These are phyloP conservation scores for Galerucella nymphaeae DNA, from an alignment of 2,888 invertebrate species.

Conservation along the genomic window DNA sequence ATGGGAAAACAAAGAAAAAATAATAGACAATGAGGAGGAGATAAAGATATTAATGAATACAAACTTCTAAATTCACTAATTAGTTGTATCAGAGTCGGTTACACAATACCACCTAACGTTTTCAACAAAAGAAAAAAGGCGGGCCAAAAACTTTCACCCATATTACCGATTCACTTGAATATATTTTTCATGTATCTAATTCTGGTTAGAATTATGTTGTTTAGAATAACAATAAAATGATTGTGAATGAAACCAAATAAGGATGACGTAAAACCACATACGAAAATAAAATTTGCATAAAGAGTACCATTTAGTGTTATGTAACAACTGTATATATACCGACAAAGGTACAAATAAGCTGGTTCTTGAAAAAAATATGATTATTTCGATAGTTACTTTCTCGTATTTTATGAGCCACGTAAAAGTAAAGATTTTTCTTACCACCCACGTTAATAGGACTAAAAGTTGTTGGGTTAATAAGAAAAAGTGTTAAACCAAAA, in stretches of 20 bases:
- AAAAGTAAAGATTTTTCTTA: too few species aligned
- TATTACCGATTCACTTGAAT: neutral
- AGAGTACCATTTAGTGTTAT: slow-evolving; percentile 2
- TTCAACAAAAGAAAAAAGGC: neutral
- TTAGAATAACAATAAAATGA: slow-evolving; percentile 5
- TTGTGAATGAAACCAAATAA: slow-evolving; percentile 2
- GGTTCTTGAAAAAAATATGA: neutral
- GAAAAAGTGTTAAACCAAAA: too few species aligned
- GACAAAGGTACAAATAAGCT: neutral
- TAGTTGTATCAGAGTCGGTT: neutral
- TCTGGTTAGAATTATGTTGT: slow-evolving; percentile 1
- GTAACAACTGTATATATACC: neutral
- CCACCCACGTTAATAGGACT: too few species aligned
- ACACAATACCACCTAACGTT: neutral
- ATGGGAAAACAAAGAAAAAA: too few species aligned
- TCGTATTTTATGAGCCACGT: neutral
- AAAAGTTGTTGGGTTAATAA: too few species aligned
- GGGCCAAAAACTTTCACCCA: slow-evolving; percentile 9
- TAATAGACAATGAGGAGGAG: too few species aligned
- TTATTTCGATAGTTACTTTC: neutral
- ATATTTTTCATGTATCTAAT: neutral
- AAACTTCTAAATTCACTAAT: neutral
- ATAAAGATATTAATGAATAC: too few species aligned
- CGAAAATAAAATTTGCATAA: slow-evolving; percentile 5
- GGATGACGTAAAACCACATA: slow-evolving; percentile 3